Evolutionary conservation across 2,888 invertebrate genomes (phyloP).

Genomic region (Archips crataeganus): DNA sequence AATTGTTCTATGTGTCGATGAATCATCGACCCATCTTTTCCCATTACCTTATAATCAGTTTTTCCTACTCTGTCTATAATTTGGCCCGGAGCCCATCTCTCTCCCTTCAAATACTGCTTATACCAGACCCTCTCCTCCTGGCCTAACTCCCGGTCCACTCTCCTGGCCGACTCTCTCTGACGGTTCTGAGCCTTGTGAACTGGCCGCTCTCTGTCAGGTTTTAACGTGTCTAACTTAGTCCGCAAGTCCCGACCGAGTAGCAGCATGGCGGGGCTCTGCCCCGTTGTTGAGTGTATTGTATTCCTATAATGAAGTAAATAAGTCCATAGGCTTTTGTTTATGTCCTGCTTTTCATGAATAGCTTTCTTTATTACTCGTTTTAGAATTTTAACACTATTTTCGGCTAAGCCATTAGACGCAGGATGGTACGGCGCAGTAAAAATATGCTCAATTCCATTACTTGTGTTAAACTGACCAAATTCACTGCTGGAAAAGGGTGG

Average conservation of each 20-base stretch:
- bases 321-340: not conserved
- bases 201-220: not conserved
- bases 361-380: not conserved
- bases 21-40: not conserved
- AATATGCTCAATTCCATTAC: slow-evolving; percentile 1
- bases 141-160: not conserved
- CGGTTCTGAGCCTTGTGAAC: not conserved
- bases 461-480: slow-evolving; percentile 2
- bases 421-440: slow-evolving; percentile 1
- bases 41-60: not conserved
- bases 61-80: not conserved
- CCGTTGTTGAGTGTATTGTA: not conserved
- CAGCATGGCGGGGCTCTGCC: not conserved
- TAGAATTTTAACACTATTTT: not conserved
- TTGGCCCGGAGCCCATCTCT: not conserved
- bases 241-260: not conserved
- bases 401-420: slow-evolving; percentile 12
- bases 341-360: not conserved
- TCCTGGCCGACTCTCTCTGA: not conserved
- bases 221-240: not conserved
- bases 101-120: not conserved
- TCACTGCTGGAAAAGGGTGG: slow-evolving; percentile 9
- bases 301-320: not conserved
- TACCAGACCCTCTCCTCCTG: not conserved
- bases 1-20: slow-evolving; percentile 3